These are phyloP conservation scores for Sturmia bella DNA, from an alignment of 2,888 invertebrate species.

Conservation along the genomic window DNA sequence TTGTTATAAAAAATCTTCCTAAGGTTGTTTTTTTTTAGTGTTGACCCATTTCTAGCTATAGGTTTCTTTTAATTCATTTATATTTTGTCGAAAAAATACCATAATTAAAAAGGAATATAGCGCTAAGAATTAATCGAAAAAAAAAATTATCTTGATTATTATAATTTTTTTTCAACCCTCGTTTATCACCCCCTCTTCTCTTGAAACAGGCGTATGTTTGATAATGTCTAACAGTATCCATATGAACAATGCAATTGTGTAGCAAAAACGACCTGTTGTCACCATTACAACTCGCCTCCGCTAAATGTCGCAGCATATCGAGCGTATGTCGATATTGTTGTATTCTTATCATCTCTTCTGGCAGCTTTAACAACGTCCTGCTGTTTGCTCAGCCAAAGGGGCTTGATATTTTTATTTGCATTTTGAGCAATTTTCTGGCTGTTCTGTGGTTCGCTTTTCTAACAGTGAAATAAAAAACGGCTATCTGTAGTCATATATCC, in stretches of 20 bases:
- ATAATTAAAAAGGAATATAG: no score
- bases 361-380: constrained; percentile 42
- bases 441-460: constrained; percentile 6
- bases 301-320: constrained; percentile 68
- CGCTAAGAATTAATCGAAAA: no score
- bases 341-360: constrained; percentile 8
- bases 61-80: no score
- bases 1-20: no score
- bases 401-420: constrained; percentile 37
- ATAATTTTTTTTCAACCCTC: neutral
- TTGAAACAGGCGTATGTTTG: constrained; percentile 35
- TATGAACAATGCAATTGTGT: constrained; percentile 47
- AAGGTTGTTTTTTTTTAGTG: no score
- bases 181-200: constrained; percentile 4
- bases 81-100: no score
- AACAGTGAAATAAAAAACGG: no score
- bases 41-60: no score
- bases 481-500: no score
- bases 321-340: constrained; percentile 65
- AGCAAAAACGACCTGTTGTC: constrained; percentile 71
- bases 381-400: constrained; percentile 50
- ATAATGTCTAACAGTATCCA: constrained; percentile 55
- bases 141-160: neutral
- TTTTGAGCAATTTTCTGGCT: constrained; percentile 6
- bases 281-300: constrained; percentile 67